These are phyloP conservation scores for Plebejus melissa DNA, from an alignment of 2,888 invertebrate species.

Conservation along the genomic window DNA sequence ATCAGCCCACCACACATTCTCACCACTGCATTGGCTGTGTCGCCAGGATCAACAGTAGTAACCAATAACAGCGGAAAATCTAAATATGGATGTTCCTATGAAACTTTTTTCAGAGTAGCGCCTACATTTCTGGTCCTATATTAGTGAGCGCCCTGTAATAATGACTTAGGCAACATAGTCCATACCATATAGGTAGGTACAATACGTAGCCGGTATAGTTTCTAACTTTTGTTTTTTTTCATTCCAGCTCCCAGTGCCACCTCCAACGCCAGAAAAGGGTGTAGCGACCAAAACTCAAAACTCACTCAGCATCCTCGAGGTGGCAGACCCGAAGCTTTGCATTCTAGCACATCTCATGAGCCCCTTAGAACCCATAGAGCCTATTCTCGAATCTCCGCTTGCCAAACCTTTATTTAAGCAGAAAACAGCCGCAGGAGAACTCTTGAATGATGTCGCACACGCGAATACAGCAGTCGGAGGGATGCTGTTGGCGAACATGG, in stretches of 20 bases:
- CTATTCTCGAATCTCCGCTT: conserved; percentile 90
- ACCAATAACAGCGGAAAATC: no score
- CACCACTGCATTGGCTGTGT: no score
- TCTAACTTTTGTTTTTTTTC: not conserved
- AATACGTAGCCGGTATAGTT: no score
- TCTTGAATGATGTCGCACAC: conserved; percentile 85
- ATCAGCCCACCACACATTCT: no score
- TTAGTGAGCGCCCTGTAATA: no score
- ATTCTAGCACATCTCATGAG: conserved; percentile 94
- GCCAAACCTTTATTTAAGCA: conserved; percentile 89
- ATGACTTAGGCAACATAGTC: no score
- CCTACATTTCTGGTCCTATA: no score
- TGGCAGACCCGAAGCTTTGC: conserved; percentile 93
- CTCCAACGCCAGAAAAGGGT: conserved; percentile 81
- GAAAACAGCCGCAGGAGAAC: conserved; percentile 86
- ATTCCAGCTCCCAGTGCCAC: conserved; percentile 80
- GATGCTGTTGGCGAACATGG: conserved; percentile 94
- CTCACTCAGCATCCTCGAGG: conserved; percentile 86
- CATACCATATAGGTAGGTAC: no score
- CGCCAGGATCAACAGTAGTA: no score
- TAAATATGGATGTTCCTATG: no score
- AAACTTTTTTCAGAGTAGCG: no score
- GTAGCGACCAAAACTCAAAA: conserved; percentile 81
- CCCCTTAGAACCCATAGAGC: conserved; percentile 91
- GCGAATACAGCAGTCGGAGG: conserved; percentile 88